Evolutionary conservation across 2,113 vertebrate species (phyloP), one percentile per base, ranked within the genome.

Genomic region (Nothocercus julius): DNA sequence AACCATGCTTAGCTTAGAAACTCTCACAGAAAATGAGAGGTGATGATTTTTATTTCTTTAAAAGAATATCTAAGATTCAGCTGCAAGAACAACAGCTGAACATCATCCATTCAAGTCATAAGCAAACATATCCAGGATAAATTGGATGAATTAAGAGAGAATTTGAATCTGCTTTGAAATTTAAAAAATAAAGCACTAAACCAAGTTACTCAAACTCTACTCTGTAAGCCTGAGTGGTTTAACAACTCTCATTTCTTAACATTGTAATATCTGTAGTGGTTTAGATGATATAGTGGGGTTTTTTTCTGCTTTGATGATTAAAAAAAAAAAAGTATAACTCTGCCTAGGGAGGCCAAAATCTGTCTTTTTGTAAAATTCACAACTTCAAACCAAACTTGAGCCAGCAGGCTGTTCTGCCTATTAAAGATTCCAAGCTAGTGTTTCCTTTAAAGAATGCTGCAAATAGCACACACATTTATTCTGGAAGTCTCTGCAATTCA

Each of bases 391-490:
- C 13, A 44, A 3, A 14, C 9, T 66, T 84, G 78, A 92, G 15
- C 78, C 79, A 79, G 44, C 53, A 87, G 28, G 16, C 5, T 73
- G 36, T 85, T 89, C 85, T 87, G 51, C 16, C 78, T 66, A 87
- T 59, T 79, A 91, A 88, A 22, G n/a, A 77, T 63, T 82, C 67
- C 75, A 82, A 82, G 87, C 3, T 61, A 61, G 49, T 80, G 34
- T 54, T 63, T 82, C 32, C 36, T 89, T 74, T 72, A 49, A 77
- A 83, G 56, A 58, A 53, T 25, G 85, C 13, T 56, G 63, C 63
- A 95, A 87, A 92, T 10, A 8, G 81, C 40, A 89, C 72, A 82
- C 45, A 82, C 10, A 70, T 89, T 89, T 85, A 73, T 92, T 85
- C 12, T 51, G n/a, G 22, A 63, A 89, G 90, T 59, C 11, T 44